Evolutionary conservation across 2,113 vertebrate genomes (phyloP).

Genomic region (Corythoichthys haematopterus): DNA sequence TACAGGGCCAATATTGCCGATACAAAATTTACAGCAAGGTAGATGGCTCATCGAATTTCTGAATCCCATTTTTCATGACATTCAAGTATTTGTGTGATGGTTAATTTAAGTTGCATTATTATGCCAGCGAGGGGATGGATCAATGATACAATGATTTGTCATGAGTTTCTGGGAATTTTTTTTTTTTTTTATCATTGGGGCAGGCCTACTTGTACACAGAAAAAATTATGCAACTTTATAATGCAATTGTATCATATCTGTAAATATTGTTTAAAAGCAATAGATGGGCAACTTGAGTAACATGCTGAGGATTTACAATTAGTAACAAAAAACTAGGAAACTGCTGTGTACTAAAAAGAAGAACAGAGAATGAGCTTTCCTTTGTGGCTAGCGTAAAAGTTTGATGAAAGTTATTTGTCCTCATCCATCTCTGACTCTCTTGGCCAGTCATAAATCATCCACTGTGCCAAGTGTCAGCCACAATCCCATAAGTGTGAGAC

Average conservation of each 20-base stretch:
- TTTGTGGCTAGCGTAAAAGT: slow-evolving; percentile 64
- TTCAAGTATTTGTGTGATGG: too few species aligned
- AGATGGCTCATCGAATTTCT: too few species aligned
- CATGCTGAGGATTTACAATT: neutral
- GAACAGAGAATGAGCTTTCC: slow-evolving; percentile 41
- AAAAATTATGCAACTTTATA: neutral
- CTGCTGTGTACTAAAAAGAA: slow-evolving; percentile 14
- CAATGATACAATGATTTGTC: too few species aligned
- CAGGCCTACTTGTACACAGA: neutral
- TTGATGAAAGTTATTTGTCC: slow-evolving; percentile 69
- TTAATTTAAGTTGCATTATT: too few species aligned
- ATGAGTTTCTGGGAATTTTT: too few species aligned
- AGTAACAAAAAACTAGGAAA: slow-evolving; percentile 3
- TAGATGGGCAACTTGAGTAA: neutral
- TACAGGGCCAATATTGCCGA: too few species aligned
- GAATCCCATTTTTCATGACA: too few species aligned
- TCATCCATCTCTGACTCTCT: slow-evolving; percentile 71
- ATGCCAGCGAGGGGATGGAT: too few species aligned
- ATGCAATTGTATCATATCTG: too few species aligned
- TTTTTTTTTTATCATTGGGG: too few species aligned
- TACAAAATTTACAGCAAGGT: too few species aligned
- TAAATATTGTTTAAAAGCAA: neutral
- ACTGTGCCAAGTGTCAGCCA: slow-evolving; percentile 64
- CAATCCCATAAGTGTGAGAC: slow-evolving; percentile 57
- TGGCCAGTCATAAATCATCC: slow-evolving; percentile 69